Percentiles rank a stretch among this genome's conserved stretches.
These are phyloP conservation scores for Rhinoderma darwinii DNA, from an alignment of 2,113 vertebrate species.

Conservation along the genomic window DNA sequence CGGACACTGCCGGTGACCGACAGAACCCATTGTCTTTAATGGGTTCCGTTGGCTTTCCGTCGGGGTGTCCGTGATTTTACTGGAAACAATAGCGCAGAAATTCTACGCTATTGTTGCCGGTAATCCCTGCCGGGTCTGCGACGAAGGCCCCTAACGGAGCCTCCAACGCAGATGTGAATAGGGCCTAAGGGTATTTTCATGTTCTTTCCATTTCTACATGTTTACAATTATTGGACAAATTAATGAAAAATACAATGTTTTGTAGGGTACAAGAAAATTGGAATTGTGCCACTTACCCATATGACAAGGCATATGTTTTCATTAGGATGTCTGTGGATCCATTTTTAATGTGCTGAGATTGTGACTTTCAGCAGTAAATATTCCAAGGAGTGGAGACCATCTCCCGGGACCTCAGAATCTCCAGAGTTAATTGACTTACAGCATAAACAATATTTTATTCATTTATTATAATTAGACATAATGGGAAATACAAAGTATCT, in stretches of 20 bases:
- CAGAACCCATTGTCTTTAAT: too few species aligned
- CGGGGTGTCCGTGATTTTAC: too few species aligned
- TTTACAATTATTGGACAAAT: conserved; percentile 13
- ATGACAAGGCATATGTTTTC: conserved; percentile 33
- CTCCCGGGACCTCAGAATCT: conserved; percentile 28
- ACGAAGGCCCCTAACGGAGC: too few species aligned
- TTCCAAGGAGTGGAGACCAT: conserved; percentile 37
- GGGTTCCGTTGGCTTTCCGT: too few species aligned
- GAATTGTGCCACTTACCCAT: neutral
- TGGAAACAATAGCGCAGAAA: too few species aligned
- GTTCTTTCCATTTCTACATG: neutral
- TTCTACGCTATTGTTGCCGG: too few species aligned
- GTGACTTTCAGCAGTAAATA: conserved; percentile 23
- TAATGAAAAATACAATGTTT: conserved; percentile 4
- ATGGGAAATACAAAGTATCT: conserved; percentile 27
- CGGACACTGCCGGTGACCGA: too few species aligned
- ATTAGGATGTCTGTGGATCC: conserved; percentile 43
- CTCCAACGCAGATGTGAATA: too few species aligned
- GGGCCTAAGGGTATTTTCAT: neutral
- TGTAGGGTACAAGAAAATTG: conserved; percentile 24
- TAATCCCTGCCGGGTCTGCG: too few species aligned
- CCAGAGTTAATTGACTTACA: conserved; percentile 42
- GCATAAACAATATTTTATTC: conserved; percentile 50
- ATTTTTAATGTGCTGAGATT: conserved; percentile 48
- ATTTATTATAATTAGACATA: conserved; percentile 47